Evolutionary conservation across 2,888 invertebrate species (phyloP).

Genomic region (Stenoptilia bipunctidactyla): DNA sequence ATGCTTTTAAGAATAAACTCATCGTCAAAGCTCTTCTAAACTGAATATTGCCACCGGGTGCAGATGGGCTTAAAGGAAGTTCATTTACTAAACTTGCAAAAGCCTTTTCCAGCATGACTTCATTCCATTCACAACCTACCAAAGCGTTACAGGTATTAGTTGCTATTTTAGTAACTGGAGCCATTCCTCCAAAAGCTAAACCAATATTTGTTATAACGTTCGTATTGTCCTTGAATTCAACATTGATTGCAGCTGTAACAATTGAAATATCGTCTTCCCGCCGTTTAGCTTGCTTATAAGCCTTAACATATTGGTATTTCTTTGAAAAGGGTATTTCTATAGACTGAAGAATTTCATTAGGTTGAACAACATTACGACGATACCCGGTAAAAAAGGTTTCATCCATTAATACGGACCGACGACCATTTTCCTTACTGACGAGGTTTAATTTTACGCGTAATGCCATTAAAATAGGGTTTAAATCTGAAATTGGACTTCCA

Average conservation of each 20-base stretch:
- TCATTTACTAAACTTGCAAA: slow-evolving; percentile 79
- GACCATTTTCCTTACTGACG: slow-evolving; percentile 64
- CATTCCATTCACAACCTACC: slow-evolving; percentile 76
- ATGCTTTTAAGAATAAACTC: slow-evolving; percentile 82
- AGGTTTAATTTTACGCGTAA: slow-evolving; percentile 82
- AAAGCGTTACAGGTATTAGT: slow-evolving; percentile 75
- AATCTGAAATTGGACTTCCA: slow-evolving; percentile 95
- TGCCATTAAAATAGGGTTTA: slow-evolving; percentile 93
- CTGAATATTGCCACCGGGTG: slow-evolving; percentile 87
- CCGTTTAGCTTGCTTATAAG: slow-evolving; percentile 87
- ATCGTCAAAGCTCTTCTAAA: slow-evolving; percentile 83
- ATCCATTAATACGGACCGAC: slow-evolving; percentile 77
- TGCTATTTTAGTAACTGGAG: slow-evolving; percentile 87
- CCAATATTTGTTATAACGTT: slow-evolving; percentile 70
- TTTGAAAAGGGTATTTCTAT: slow-evolving; percentile 80
- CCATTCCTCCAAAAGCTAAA: slow-evolving; percentile 94
- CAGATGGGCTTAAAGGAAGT: slow-evolving; percentile 80
- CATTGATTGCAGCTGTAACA: slow-evolving; percentile 83
- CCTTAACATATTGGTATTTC: slow-evolving; percentile 78
- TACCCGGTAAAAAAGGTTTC: slow-evolving; percentile 85
- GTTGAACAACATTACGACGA: slow-evolving; percentile 76
- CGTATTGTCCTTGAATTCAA: slow-evolving; percentile 70
- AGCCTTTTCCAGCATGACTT: slow-evolving; percentile 74
- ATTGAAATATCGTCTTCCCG: slow-evolving; percentile 93
- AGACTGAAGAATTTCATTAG: slow-evolving; percentile 80